Percentiles rank a stretch among this genome's conserved stretches.
phyloP scores from a whole-genome alignment of 2,797 vertebrate genomes.

The Amblyraja radiata region DNA sequence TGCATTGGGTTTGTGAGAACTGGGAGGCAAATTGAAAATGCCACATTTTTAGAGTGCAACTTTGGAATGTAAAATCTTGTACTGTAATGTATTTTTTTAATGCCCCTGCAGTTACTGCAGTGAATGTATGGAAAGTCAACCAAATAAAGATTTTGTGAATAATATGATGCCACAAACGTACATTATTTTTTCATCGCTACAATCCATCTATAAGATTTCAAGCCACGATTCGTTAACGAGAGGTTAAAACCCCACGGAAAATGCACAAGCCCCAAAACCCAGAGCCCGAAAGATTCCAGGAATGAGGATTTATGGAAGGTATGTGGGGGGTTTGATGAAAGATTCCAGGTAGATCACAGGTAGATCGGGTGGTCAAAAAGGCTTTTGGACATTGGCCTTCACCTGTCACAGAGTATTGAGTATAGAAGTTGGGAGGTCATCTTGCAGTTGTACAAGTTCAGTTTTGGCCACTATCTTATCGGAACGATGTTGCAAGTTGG shows the following conservation, averaged over 20 bases:
- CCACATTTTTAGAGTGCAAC: not conserved
- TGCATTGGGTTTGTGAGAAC: not conserved
- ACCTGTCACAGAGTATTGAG: too few species aligned
- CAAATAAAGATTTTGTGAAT: constrained; percentile 31
- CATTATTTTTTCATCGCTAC: not conserved
- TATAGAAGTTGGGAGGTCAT: too few species aligned
- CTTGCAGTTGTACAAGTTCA: too few species aligned
- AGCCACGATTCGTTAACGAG: too few species aligned
- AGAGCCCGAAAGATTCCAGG: not conserved
- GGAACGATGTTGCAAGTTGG: too few species aligned
- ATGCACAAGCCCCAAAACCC: not conserved
- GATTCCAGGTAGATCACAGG: too few species aligned
- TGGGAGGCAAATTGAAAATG: not conserved
- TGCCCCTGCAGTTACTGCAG: not conserved
- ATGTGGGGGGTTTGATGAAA: too few species aligned
- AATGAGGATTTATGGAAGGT: not conserved
- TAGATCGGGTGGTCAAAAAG: too few species aligned
- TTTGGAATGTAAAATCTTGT: constrained; percentile 28
- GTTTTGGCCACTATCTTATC: too few species aligned
- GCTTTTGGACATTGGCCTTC: too few species aligned
- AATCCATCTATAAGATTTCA: not conserved
- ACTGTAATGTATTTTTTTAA: constrained; percentile 27
- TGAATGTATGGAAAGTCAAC: constrained; percentile 22
- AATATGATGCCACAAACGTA: not conserved
- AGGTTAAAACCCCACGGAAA: not conserved